A percentile compares a stretch with the other conserved stretches of the same genome.
Conservation (phyloP, 2,797 vertebrate genomes). For the Liparis tanakae region DNA sequence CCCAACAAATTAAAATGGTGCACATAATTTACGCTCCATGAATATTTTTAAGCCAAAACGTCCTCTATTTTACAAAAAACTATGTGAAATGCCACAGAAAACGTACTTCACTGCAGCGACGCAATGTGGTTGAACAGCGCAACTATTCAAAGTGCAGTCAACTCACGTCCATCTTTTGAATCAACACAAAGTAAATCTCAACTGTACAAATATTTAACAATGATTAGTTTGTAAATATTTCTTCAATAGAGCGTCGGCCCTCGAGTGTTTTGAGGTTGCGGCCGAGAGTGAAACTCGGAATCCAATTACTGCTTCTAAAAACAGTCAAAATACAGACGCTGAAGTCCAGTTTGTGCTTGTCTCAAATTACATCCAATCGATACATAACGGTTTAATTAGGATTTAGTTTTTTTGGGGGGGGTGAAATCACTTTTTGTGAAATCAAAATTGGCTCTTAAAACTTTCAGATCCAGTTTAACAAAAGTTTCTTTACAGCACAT, state of each 20-base stretch:
- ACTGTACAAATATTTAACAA: conserved; percentile 75
- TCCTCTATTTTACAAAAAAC: conserved; percentile 64
- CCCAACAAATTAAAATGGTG: conserved; percentile 76
- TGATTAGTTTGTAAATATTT: conserved; percentile 71
- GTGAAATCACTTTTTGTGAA: conserved; percentile 17
- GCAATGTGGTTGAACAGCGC: conserved; percentile 50
- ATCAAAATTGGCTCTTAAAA: conserved; percentile 18
- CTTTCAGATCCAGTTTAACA: conserved; percentile 24
- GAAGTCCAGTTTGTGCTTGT: conserved; percentile 74
- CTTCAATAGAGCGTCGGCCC: conserved; percentile 48
- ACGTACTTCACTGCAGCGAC: conserved; percentile 53
- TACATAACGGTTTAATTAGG: conserved; percentile 30
- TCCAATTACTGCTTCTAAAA: conserved; percentile 51
- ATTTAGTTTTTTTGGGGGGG: conserved; percentile 7
- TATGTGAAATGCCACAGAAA: conserved; percentile 56
- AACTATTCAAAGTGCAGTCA: conserved; percentile 48
- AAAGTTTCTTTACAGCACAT: conserved; percentile 59
- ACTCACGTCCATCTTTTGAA: conserved; percentile 62
- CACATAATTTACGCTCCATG: conserved; percentile 84
- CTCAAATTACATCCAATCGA: conserved; percentile 44
- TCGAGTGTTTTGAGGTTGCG: conserved; percentile 43
- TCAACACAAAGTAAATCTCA: conserved; percentile 66
- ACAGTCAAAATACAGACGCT: conserved; percentile 50
- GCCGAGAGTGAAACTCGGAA: conserved; percentile 51
- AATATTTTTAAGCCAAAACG: conserved; percentile 69